A percentile compares a stretch with the other conserved stretches of the same genome.
phyloP scores from a whole-genome alignment of 1,140 invertebrate species.

The Cylas formicarius region DNA sequence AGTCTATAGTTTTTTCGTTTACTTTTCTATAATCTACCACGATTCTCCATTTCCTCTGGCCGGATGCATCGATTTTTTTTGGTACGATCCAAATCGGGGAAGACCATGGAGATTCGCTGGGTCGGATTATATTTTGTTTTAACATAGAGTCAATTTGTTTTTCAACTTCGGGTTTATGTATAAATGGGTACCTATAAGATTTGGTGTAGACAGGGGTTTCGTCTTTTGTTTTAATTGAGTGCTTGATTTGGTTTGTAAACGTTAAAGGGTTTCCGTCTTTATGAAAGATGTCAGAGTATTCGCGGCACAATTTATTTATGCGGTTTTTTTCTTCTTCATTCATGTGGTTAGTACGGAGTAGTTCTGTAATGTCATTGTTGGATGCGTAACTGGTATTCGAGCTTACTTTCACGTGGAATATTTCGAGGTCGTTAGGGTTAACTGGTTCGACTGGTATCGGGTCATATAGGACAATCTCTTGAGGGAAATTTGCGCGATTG shows the following conservation, averaged over 20 bases:
- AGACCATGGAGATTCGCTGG: conserved; percentile 29
- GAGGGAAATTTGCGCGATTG: conserved; percentile 6
- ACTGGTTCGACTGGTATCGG: conserved; percentile 5
- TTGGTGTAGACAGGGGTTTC: conserved; percentile 12
- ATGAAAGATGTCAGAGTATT: conserved; percentile 12
- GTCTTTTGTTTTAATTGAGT: conserved; percentile 9
- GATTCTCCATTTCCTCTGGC: conserved; percentile 37
- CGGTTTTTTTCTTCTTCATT: conserved; percentile 11
- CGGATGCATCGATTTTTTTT: conserved; percentile 33
- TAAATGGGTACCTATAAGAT: conserved; percentile 23
- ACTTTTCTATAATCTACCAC: conserved; percentile 40
- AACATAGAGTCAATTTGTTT: conserved; percentile 25
- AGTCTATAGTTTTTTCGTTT: conserved; percentile 39
- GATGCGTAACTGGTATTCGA: too few species aligned
- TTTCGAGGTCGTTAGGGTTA: not conserved
- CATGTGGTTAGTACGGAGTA: conserved; percentile 1
- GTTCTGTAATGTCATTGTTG: conserved; percentile 1
- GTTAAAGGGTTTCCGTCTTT: not conserved
- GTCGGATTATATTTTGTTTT: conserved; percentile 20
- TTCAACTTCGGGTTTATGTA: conserved; percentile 26
- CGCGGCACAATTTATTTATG: conserved; percentile 2
- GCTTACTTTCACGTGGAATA: conserved; percentile 4
- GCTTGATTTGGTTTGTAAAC: conserved; percentile 7
- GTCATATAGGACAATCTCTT: conserved; percentile 5
- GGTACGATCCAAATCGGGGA: too few species aligned